A percentile compares a stretch with the other conserved stretches of the same genome.
phyloP scores from a whole-genome alignment of 2,113 vertebrate species.

The Coptodon rendalli region DNA sequence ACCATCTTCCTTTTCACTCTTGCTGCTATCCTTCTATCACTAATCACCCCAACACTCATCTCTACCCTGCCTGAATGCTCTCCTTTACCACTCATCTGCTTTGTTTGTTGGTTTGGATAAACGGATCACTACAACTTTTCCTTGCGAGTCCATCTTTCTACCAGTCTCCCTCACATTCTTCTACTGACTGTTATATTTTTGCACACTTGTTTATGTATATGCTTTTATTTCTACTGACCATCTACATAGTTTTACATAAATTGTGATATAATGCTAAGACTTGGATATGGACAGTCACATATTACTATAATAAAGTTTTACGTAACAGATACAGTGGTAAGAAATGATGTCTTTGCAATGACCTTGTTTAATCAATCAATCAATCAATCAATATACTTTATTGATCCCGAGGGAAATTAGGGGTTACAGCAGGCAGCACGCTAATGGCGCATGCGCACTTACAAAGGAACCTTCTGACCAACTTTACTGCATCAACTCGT shows the following conservation, averaged over 20 bases:
- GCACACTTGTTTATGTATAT: neutral
- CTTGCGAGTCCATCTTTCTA: rapidly evolving
- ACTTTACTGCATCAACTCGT: neutral
- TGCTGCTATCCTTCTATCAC: neutral
- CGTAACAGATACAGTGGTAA: neutral
- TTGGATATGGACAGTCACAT: neutral
- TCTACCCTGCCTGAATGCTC: neutral
- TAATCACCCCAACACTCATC: neutral
- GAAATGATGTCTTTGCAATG: neutral
- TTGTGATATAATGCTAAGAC: rapidly evolving
- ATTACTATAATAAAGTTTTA: neutral
- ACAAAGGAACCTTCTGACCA: too few relatives aligned
- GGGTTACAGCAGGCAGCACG: too few relatives aligned
- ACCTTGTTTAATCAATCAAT: too few relatives aligned
- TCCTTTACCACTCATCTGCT: neutral
- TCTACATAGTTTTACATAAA: neutral
- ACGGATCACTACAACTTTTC: neutral
- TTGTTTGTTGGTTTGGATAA: neutral
- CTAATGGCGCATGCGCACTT: too few relatives aligned
- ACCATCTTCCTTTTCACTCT: neutral
- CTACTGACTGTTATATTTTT: rapidly evolving
- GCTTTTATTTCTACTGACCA: neutral
- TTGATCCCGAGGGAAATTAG: too few relatives aligned
- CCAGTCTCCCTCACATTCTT: neutral
- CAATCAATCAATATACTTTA: too few relatives aligned